Evolutionary conservation across 2,888 invertebrate species (phyloP).

Genomic region (Polymixis flavicincta): DNA sequence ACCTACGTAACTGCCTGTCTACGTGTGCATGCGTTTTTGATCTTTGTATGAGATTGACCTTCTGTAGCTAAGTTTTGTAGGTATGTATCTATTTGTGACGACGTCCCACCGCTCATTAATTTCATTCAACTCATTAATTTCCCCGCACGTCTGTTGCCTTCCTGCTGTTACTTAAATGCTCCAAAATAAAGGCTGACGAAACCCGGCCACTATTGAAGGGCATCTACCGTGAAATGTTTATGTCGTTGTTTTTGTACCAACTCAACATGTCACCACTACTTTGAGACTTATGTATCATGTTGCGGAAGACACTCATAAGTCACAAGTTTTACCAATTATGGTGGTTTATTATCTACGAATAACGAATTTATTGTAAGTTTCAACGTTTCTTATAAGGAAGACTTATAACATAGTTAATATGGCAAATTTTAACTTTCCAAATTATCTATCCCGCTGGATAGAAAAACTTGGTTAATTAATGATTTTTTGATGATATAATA

Average conservation of each 20-base stretch:
- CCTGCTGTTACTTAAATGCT: slow-evolving; percentile 56
- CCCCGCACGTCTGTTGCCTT: slow-evolving; percentile 51
- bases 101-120: slow-evolving; percentile 51
- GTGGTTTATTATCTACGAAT: slow-evolving; percentile 26
- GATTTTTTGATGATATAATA: not conserved
- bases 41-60: not conserved
- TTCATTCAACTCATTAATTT: slow-evolving; percentile 66
- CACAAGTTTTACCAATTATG: slow-evolving; percentile 48
- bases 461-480: slow-evolving; percentile 4
- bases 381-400: not conserved
- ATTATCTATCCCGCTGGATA: not conserved
- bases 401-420: not conserved
- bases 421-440: not conserved
- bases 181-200: slow-evolving; percentile 27
- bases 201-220: slow-evolving; percentile 32
- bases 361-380: slow-evolving; percentile 25
- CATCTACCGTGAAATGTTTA: slow-evolving; percentile 56
- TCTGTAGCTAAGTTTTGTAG: not conserved
- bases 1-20: not conserved
- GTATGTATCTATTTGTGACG: slow-evolving; percentile 14
- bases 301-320: slow-evolving; percentile 5
- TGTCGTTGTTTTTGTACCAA: slow-evolving; percentile 54
- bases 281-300: slow-evolving; percentile 3
- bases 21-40: not conserved
- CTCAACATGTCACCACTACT: slow-evolving; percentile 32